Conservation (phyloP, 1,140 invertebrate species). For the Neodiprion pinetum region DNA sequence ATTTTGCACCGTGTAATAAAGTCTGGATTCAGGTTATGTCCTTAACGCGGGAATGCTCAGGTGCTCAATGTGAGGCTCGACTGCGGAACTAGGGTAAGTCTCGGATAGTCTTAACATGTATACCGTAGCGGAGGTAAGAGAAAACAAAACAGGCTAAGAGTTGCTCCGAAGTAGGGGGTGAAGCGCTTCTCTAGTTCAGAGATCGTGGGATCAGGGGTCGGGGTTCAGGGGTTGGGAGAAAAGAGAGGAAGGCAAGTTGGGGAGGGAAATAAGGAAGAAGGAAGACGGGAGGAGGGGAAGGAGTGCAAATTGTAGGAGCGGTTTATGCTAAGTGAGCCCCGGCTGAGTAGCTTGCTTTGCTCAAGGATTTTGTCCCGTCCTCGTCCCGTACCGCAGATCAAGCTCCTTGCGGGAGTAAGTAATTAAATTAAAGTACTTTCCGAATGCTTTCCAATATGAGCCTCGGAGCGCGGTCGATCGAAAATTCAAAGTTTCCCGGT, state of each 20-base stretch:
- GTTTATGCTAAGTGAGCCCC: constrained; percentile 3
- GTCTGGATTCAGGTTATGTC: not conserved
- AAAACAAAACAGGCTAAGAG: constrained; percentile 7
- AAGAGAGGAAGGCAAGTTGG: not conserved
- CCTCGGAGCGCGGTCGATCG: not conserved
- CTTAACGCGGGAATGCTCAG: not conserved
- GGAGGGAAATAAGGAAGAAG: not conserved
- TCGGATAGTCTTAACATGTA: not conserved
- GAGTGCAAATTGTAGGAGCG: constrained; percentile 3
- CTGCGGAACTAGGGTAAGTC: not conserved
- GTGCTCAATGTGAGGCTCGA: constrained; percentile 1
- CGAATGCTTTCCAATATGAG: constrained; percentile 2
- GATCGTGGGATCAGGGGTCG: not conserved
- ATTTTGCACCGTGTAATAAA: not conserved
- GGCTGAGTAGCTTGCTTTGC: constrained; percentile 6
- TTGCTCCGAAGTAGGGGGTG: not conserved
- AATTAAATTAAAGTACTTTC: constrained; percentile 6
- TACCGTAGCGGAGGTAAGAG: constrained; percentile 7
- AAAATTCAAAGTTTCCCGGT: not conserved
- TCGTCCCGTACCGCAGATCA: not conserved
- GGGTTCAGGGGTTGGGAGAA: not conserved
- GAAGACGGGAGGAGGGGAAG: not conserved
- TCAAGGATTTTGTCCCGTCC: constrained; percentile 1
- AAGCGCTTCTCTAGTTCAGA: not conserved
- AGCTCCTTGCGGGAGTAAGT: not conserved